A percentile compares a stretch with the other conserved stretches of the same genome.
These are phyloP conservation scores for Gryllus bimaculatus DNA, from an alignment of 1,140 invertebrate species.

Conservation along the genomic window DNA sequence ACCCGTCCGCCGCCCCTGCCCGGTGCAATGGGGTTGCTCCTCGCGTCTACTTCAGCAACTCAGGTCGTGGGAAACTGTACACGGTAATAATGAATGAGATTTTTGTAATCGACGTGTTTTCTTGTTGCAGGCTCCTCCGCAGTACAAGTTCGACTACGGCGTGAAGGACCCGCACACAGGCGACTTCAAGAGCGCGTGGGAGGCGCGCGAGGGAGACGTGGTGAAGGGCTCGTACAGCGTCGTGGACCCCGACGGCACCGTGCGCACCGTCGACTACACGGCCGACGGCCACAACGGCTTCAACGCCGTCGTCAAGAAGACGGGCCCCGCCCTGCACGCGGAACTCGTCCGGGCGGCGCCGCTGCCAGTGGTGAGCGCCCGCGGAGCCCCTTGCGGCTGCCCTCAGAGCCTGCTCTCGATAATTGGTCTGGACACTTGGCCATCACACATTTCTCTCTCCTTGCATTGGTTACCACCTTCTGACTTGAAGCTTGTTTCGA, in stretches of 20 bases:
- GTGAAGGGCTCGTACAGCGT: constrained; percentile 26
- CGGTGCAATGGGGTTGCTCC: too few relatives aligned
- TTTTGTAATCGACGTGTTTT: too few relatives aligned
- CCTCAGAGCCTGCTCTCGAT: too few relatives aligned
- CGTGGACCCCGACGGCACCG: constrained; percentile 26
- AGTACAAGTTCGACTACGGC: constrained; percentile 23
- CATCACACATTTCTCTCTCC: too few relatives aligned
- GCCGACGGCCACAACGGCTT: constrained; percentile 26
- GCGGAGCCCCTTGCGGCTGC: too few relatives aligned
- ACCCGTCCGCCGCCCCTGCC: too few relatives aligned
- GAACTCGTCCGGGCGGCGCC: constrained; percentile 25
- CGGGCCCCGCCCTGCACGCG: constrained; percentile 26
- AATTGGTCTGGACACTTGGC: too few relatives aligned
- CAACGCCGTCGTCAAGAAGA: constrained; percentile 25
- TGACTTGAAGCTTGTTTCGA: too few relatives aligned
- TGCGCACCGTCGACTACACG: constrained; percentile 22
- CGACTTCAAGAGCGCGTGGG: constrained; percentile 25
- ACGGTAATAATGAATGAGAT: too few relatives aligned
- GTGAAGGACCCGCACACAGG: constrained; percentile 23
- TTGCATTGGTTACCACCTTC: too few relatives aligned
- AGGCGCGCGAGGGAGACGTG: constrained; percentile 24
- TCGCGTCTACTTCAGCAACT: too few relatives aligned
- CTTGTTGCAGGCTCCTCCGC: background rate
- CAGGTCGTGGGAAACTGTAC: too few relatives aligned
- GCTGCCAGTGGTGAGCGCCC: constrained; percentile 32